These are phyloP conservation scores for Gymnoscelis rufifasciata DNA, from an alignment of 2,888 invertebrate species.

Conservation along the genomic window DNA sequence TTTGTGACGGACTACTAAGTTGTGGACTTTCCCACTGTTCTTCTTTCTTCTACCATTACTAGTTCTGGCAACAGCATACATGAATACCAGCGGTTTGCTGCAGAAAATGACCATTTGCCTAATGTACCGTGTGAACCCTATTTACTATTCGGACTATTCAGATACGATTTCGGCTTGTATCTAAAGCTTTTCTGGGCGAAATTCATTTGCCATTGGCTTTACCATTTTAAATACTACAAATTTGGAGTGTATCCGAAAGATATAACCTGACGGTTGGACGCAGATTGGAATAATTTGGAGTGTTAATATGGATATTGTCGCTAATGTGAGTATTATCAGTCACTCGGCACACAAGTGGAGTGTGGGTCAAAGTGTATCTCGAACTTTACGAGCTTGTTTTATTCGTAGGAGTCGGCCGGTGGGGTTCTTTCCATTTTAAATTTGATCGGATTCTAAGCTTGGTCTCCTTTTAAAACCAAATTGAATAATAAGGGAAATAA, in stretches of 20 bases:
- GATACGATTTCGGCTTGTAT: conserved; percentile 77
- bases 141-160: conserved; percentile 84
- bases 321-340: conserved; percentile 74
- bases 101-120: conserved; percentile 75
- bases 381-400: conserved; percentile 3
- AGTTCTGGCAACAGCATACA: conserved; percentile 57
- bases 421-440: not conserved
- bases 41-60: conserved; percentile 46
- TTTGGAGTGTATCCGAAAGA: conserved; percentile 70
- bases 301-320: conserved; percentile 76
- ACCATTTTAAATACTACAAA: conserved; percentile 72
- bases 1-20: conserved; percentile 27
- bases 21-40: conserved; percentile 28
- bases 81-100: conserved; percentile 59
- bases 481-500: no score
- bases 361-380: conserved; percentile 40
- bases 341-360: conserved; percentile 25
- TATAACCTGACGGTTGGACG: conserved; percentile 58
- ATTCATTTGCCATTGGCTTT: conserved; percentile 67
- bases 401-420: not conserved
- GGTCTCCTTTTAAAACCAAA: no score
- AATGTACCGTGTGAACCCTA: conserved; percentile 80
- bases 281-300: conserved; percentile 37
- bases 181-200: conserved; percentile 49
- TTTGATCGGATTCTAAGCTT: no score